Evolutionary conservation across 2,797 vertebrate genomes (phyloP).

Genomic region (Garrulus glandarius): DNA sequence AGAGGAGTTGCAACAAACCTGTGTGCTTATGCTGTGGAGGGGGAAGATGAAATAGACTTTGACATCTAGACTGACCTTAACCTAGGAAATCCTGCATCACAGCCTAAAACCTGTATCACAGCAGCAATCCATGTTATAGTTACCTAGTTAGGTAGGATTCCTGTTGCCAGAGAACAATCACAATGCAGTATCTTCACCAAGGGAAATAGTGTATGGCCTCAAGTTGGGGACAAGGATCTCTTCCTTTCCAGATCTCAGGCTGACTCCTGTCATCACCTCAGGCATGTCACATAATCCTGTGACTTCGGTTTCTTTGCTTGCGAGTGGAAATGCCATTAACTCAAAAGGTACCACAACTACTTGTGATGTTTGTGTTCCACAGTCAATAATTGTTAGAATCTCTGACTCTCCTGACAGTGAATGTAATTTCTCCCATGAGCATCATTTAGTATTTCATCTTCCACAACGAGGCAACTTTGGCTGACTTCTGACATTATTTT

Average conservation of each 20-base stretch:
- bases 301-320: not conserved
- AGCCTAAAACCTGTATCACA: rapidly evolving
- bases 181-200: rapidly evolving
- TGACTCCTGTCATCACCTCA: not conserved
- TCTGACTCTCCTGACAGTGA: not conserved
- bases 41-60: not conserved
- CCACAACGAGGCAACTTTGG: not conserved
- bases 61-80: not conserved
- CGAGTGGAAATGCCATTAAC: not conserved
- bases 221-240: not conserved
- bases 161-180: not conserved
- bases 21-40: rapidly evolving
- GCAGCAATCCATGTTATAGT: rapidly evolving
- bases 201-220: not conserved
- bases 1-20: not conserved
- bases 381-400: not conserved
- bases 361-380: not conserved
- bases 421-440: not conserved
- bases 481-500: not conserved
- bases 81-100: not conserved
- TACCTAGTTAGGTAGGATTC: not conserved
- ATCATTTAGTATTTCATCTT: not conserved
- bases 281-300: not conserved
- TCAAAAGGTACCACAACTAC: not conserved
- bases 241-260: not conserved